Base-by-base conservation (phyloP, 2,888 invertebrate species). In the Automeris io region DNA sequence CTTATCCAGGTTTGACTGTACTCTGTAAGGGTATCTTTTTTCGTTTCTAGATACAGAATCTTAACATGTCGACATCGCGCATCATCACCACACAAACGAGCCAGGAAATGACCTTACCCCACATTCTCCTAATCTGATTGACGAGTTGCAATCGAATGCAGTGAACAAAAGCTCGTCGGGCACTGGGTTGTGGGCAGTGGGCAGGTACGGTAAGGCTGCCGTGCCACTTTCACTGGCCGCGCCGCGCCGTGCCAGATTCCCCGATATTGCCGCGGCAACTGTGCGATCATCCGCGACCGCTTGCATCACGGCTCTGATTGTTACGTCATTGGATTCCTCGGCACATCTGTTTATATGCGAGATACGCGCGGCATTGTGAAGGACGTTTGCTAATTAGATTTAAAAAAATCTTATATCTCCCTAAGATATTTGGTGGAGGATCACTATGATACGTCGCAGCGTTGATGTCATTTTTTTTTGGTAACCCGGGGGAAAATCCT, bases 181-280 rank as follows among this genome's bases (percentile, higher is more conserved):
- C 4, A 19, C 5, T 13, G 13, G 23, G 22, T 26, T 25, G 26
- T 21, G 29, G 29, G 36, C 36, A 29, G 22, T 6, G 19, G 8
- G 12, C 21, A 19, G 29, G 25, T 25, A 11, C 22, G 26, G 29
- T 23, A 18, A 31, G 29, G 19, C 37, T 42, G 49, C 41, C 61
- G 76, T 62, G 63, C 74, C 50, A 80, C 82, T 82, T 81, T 82
- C 82, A 79, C 83, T 71, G 60, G 59, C 61, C 42, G 60, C 58
- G n/a, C n/a, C n/a, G n/a, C n/a, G n/a, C n/a, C n/a, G 78, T 65
- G 67, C 74, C 64, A 76, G 73, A 73, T 79, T 64, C 47, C 35
- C 57, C 65, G 61, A 29, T 16, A 19, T 22, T 23, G 49, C 58
- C 49, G 57, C 52, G 59, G 60, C 55, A 55, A 49, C 63, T 51